Base-by-base conservation (phyloP, 2,113 vertebrate species). In the Pelobates fuscus region DNA sequence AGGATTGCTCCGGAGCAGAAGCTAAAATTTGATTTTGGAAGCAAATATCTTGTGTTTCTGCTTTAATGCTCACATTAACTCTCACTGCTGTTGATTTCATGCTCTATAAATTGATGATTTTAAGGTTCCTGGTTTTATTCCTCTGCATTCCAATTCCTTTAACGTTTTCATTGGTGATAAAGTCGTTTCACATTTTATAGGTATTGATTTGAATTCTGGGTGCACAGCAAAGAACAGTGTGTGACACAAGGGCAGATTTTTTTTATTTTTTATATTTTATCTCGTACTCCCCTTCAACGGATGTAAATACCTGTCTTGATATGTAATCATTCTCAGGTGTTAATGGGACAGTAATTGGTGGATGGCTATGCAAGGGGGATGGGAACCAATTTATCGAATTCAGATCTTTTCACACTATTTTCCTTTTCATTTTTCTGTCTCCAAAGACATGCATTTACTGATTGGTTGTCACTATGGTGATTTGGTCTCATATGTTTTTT, bases 401-500 rank as follows among this genome's bases (percentile, higher is more conserved):
- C 52, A 67, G 66, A 76, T 60, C 41, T 67, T 76, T 76, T 76
- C 64, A 67, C 46, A 67, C 61, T 67, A 57, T 76, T 76, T 55
- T 76, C 60, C 55, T 49, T 20, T 67, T 76, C 37, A 21, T 20
- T 54, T 55, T 76, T 44, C 63, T 17, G 62, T 65, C 71, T 75
- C 62, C 26, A 66, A 75, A 76, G 72, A 60, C 25, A 76, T 24
- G 55, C 43, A 25, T 25, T n/a, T 68, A 49, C 41, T 68, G 73
- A 77, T 77, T 77, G 73, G 64, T 64, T 77, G 73, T 77, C 73
- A 77, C 73, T 77, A 77, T 77, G 73, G 73, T 67, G 73, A 77
- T 77, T 77, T 77, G 67, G 64, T 65, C 65, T 77, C 55, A 54
- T 68, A 68, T 57, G 61, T 77, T 77, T 61, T 59, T 30, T 73